These are phyloP conservation scores for Microplitis deprimator DNA, from an alignment of 2,888 invertebrate species.

Conservation along the genomic window DNA sequence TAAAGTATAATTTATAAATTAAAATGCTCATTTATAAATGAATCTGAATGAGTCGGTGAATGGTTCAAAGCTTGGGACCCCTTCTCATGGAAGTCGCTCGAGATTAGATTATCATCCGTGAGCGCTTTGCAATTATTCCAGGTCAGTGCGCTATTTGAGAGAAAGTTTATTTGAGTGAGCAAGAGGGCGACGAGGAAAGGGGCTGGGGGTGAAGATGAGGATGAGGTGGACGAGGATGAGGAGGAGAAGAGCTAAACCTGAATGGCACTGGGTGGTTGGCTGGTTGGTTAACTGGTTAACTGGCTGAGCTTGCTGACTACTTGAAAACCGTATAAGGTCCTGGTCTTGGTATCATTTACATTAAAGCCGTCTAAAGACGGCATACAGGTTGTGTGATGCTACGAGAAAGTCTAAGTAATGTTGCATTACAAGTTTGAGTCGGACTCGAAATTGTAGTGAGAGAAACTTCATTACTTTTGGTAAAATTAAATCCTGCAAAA, in stretches of 20 bases:
- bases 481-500: background rate
- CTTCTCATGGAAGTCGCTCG: constrained; percentile 53
- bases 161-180: constrained; percentile 45
- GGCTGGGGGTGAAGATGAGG: background rate
- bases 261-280: background rate
- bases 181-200: background rate
- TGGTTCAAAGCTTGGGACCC: constrained; percentile 25
- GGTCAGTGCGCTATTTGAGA: constrained; percentile 55
- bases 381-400: background rate
- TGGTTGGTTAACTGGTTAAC: background rate
- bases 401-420: background rate
- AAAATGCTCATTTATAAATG: background rate
- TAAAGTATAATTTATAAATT: no score
- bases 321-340: background rate
- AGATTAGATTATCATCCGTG: constrained; percentile 65
- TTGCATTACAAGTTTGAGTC: background rate
- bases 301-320: background rate
- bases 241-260: no score
- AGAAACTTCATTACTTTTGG: background rate
- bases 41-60: background rate
- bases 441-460: background rate
- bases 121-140: constrained; percentile 61
- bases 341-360: background rate
- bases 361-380: background rate
- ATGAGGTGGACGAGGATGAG: background rate